Base-by-base conservation (phyloP, 2,888 invertebrate genomes). In the Limenitis camilla region DNA sequence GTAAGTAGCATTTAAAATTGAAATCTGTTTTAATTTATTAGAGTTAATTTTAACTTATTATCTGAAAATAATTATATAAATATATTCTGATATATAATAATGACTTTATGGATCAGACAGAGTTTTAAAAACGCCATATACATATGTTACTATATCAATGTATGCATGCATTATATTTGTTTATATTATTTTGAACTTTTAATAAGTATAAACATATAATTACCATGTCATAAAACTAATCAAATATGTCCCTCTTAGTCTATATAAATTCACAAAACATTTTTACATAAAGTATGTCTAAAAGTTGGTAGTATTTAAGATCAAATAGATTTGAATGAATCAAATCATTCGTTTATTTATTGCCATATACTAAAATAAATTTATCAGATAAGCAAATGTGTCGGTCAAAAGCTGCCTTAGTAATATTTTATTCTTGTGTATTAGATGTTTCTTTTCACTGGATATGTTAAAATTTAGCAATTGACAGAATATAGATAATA, bases 381-480 rank as follows among this genome's bases (percentile, higher is more conserved):
- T 42, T 32, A 39, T 40, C 27, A 47, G 7, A 47, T 29, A 29
- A 49, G 41, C 42, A 47, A 46, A 43, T 41, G 55, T 55, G 52
- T 52, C 49, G 52, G 43, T 52, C 33, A 40, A 38, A 47, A 55
- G 42, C 52, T 55, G 57, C 57, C 55, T 55, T 55, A 52, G 52
- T 55, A 52, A 58, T 52, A 52, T 55, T 55, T 49, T 55, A 52
- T 33, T 56, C 30, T 57, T 40, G 40, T 50, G 45, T 54, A 48
- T 32, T 44, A 49, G 41, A 45, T 38, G 33, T 40, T 47, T 50
- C 53, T 44, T 10, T 44, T 19, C 53, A 44, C 43, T 50, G 53
- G 53, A 43, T 9, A 5, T 40, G 35, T 39, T 44, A 36, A 19
- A 42, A 40, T 46, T 43, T 53, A 47, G 32, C 45, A 49, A 40